Evolutionary conservation across 2,797 vertebrate species (phyloP).

Genomic region (Enteromius paludinosus): DNA sequence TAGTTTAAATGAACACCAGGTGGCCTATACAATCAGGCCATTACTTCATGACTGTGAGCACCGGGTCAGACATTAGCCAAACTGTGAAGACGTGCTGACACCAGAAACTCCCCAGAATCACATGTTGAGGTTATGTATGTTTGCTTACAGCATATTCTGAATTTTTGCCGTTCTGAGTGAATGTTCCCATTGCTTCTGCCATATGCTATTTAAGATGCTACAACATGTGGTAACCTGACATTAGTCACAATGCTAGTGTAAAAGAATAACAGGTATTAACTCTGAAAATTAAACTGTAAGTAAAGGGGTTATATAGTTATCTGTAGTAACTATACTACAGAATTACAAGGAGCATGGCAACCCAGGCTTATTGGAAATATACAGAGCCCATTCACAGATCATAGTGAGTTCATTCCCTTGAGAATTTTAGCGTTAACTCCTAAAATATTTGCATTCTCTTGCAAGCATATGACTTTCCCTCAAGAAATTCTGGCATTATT

Average conservation of each 20-base stretch:
- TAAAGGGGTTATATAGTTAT: neutral
- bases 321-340: neutral
- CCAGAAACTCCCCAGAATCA: conserved; percentile 15
- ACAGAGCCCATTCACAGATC: neutral
- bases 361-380: neutral
- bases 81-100: conserved; percentile 43
- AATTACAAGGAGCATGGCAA: neutral
- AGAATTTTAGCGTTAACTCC: neutral
- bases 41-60: conserved; percentile 50
- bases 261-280: neutral
- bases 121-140: neutral
- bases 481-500: neutral
- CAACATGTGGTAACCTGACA: neutral
- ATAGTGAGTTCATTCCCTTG: neutral
- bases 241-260: neutral
- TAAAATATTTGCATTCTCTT: neutral
- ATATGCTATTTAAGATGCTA: neutral
- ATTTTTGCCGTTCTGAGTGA: neutral
- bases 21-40: conserved; percentile 54
- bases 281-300: neutral
- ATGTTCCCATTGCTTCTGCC: neutral
- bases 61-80: conserved; percentile 47
- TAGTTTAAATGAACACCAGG: conserved; percentile 60
- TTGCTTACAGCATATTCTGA: neutral
- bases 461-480: neutral